Base-by-base conservation (phyloP, 2,888 invertebrate genomes). In the Noctuana brunneofusca region DNA sequence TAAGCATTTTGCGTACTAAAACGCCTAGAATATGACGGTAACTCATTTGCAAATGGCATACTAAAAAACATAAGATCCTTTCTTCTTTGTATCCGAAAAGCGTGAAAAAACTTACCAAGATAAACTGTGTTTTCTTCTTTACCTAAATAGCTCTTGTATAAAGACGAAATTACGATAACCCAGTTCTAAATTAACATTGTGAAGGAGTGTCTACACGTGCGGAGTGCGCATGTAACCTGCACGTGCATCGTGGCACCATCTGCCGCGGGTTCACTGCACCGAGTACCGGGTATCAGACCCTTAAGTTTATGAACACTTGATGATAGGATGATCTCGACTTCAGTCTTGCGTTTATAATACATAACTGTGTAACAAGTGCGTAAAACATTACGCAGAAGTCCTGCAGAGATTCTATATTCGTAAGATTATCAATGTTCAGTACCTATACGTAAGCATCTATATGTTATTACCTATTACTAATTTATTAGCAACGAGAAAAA, bases 231-330 rank as follows among this genome's bases (percentile, higher is more conserved):
- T 18, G 32, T 18, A 18, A 50, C 52, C 56, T 70, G 65, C 75
- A 80, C 77, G 77, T 80, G 81, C 62, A 53, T 69, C 20, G 30
- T 70, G 73, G 70, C 73, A 68, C 70, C 78, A 83, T 82, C 83
- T 83, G 83, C 75, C 69, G 70, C 66, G 76, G 72, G 83, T 81
- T 83, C 83, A 83, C 73, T 81, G 83, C 76, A 78, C 81, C 70
- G 64, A 8, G 48, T 65, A 66, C 81, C 69, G 64, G 24, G 55
- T 66, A 67, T 71, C 74, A 75, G 76, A 73, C 71, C 73, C 75
- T 75, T 72, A 68, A 72, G 71, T 68, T 68, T 60, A 54, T 22
- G 50, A 43, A 59, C 48, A 30, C n/a, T 18, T 14, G 50, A 50
- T 14, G 38, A 49, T 50, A 49, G 48, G 49, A 55, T 50, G 49